Conservation (phyloP, 2,888 invertebrate species). For the Napeogenes sylphis region DNA sequence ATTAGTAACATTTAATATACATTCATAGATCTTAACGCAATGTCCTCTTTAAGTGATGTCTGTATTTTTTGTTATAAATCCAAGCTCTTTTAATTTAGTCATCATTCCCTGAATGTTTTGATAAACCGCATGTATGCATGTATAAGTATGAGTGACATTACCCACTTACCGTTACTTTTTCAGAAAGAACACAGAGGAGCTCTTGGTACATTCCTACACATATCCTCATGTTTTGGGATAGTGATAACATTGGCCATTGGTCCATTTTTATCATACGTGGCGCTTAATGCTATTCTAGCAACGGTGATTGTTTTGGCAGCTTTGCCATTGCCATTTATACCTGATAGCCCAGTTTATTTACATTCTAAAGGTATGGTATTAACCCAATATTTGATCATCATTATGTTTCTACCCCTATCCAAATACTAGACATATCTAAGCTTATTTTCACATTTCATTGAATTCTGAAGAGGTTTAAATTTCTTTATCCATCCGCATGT, state of each 20-base stretch:
- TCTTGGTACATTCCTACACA: constrained; percentile 51
- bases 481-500: too few relatives aligned
- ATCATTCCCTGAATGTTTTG: too few relatives aligned
- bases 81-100: too few relatives aligned
- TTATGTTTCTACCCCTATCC: neutral
- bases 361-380: constrained; percentile 47
- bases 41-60: too few relatives aligned
- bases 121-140: too few relatives aligned
- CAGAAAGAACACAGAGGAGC: constrained; percentile 58
- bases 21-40: too few relatives aligned
- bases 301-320: constrained; percentile 34
- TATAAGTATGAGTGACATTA: too few relatives aligned
- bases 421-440: too few relatives aligned
- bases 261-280: constrained; percentile 47
- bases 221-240: constrained; percentile 49
- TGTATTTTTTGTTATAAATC: too few relatives aligned
- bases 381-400: neutral
- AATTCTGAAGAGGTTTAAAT: too few relatives aligned
- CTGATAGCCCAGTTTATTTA: constrained; percentile 54
- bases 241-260: constrained; percentile 51
- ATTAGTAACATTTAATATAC: too few relatives aligned
- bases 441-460: too few relatives aligned
- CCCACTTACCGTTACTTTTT: constrained; percentile 22
- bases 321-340: constrained; percentile 45
- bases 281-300: constrained; percentile 42